Percentiles rank a stretch among this genome's conserved stretches.
Conservation (phyloP, 2,888 invertebrate genomes). For the Lamellibrachia satsuma region DNA sequence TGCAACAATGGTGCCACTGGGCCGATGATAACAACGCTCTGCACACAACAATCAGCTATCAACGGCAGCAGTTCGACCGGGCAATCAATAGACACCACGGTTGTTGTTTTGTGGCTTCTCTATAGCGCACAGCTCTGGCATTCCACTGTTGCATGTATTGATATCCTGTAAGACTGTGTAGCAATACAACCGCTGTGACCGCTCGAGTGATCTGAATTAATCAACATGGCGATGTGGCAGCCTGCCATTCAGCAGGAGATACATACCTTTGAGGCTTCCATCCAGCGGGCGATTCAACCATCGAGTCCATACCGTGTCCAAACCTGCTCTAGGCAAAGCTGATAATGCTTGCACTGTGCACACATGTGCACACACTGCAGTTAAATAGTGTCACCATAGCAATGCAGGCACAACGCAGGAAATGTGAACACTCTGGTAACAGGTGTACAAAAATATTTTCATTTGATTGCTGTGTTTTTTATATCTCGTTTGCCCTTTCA, state of each 20-base stretch:
- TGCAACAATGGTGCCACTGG: background rate
- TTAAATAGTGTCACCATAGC: background rate
- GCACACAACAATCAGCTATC: background rate
- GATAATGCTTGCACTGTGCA: background rate
- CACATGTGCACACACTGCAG: background rate
- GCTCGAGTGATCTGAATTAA: background rate
- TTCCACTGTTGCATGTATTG: background rate
- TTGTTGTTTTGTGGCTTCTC: background rate
- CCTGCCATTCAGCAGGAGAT: background rate
- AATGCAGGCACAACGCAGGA: background rate
- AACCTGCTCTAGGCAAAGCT: background rate
- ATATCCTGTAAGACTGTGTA: background rate
- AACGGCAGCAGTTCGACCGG: background rate
- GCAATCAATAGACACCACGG: slow-evolving; percentile 2
- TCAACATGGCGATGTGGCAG: background rate
- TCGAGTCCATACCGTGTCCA: background rate
- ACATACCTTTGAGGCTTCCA: background rate
- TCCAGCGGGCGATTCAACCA: background rate
- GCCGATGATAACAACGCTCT: background rate
- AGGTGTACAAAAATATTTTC: background rate
- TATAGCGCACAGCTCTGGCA: background rate
- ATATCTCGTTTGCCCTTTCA: background rate
- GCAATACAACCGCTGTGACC: background rate
- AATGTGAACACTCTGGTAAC: background rate
- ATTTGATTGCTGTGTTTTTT: background rate